These are phyloP conservation scores for Apaloderma vittatum DNA, from an alignment of 2,113 vertebrate genomes.

Conservation along the genomic window DNA sequence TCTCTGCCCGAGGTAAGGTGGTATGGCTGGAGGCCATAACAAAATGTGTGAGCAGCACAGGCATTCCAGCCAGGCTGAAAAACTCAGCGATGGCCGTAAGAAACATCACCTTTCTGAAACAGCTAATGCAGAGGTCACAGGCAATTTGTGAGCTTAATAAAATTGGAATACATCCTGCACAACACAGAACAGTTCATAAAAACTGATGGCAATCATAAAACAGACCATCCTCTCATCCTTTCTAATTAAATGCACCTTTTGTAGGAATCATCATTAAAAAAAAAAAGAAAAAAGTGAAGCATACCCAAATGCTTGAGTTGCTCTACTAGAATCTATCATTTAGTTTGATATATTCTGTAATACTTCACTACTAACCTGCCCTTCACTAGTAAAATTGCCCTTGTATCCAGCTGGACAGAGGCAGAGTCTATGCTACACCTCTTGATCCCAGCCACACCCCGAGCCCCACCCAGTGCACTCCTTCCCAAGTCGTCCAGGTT, in stretches of 20 bases:
- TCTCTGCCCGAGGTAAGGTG: not conserved
- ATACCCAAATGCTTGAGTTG: not conserved
- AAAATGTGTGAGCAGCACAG: not conserved
- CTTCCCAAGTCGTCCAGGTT: not conserved
- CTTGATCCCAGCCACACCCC: not conserved
- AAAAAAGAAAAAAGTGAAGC: not conserved
- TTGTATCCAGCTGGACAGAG: not conserved
- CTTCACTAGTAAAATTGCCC: too few species aligned
- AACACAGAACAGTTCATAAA: not conserved
- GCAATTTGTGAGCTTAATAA: not conserved
- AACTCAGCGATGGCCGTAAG: rapidly evolving
- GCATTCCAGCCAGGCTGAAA: not conserved
- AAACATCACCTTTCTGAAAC: not conserved
- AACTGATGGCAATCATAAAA: not conserved
- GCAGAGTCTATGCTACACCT: rapidly evolving
- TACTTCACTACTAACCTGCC: too few species aligned
- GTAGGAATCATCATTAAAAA: not conserved
- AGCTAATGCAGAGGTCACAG: not conserved
- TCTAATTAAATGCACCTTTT: not conserved
- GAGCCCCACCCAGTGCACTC: not conserved
- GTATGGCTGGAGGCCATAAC: not conserved
- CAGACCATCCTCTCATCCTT: not conserved
- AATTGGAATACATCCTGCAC: not conserved
- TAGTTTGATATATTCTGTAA: not conserved
- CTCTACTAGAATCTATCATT: not conserved